Percentiles rank a stretch among this genome's conserved stretches.
These are phyloP conservation scores for Leistus spinibarbis DNA, from an alignment of 2,888 invertebrate genomes.

Conservation along the genomic window DNA sequence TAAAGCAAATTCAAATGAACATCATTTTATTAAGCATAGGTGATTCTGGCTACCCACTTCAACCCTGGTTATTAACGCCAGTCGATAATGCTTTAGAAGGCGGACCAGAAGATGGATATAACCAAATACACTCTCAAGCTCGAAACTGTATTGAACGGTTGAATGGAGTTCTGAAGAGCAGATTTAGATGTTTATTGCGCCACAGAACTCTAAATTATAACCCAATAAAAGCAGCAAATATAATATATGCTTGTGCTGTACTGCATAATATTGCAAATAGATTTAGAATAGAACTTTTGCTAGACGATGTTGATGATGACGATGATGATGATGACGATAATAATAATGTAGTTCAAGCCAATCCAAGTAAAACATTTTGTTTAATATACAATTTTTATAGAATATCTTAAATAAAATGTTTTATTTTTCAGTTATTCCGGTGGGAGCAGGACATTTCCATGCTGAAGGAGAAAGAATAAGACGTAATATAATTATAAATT, in stretches of 20 bases:
- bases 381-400: not conserved
- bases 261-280: constrained; percentile 8
- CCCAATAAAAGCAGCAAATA: not conserved
- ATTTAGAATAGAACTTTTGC: not conserved
- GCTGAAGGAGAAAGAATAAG: not conserved
- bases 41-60: constrained; percentile 40
- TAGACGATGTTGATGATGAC: not conserved
- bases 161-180: not conserved
- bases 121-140: not conserved
- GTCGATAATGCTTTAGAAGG: not conserved
- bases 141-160: constrained; percentile 3
- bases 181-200: constrained; percentile 2
- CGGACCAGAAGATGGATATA: not conserved
- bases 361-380: not conserved
- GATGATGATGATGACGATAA: too few relatives aligned
- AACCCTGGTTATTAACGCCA: constrained; percentile 22
- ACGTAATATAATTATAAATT: not conserved
- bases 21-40: constrained; percentile 20
- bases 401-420: not conserved
- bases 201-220: constrained; percentile 10
- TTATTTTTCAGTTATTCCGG: not conserved
- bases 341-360: not conserved
- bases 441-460: not conserved
- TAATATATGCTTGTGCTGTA: constrained; percentile 9
- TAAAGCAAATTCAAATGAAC: not conserved